phyloP scores from a whole-genome alignment of 2,888 invertebrate species.

The Caenorhabditis uteleia region DNA sequence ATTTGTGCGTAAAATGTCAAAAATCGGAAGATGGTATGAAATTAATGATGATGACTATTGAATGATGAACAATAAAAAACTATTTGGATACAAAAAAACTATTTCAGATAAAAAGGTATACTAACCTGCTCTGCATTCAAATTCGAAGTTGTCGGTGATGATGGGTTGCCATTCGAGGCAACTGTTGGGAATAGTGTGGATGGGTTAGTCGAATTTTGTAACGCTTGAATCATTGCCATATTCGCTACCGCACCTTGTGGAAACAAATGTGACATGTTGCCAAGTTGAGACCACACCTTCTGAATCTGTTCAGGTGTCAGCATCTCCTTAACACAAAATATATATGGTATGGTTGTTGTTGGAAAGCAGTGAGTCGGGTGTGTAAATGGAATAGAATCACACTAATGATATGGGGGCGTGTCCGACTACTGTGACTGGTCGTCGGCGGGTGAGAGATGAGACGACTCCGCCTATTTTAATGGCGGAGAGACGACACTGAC shows the following conservation, averaged over 20 bases:
- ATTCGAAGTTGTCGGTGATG: slow-evolving; percentile 48
- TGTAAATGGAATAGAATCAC: no score
- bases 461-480: slow-evolving; percentile 14
- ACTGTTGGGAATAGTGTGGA: background rate
- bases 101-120: slow-evolving; percentile 5
- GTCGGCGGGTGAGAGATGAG: slow-evolving; percentile 4
- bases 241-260: slow-evolving; percentile 22
- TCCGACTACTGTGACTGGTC: slow-evolving; percentile 5
- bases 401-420: slow-evolving; percentile 38
- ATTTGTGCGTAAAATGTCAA: no score
- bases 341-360: no score
- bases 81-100: no score
- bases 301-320: slow-evolving; percentile 48
- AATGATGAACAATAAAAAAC: no score
- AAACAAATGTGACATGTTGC: slow-evolving; percentile 19
- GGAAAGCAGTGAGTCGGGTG: no score
- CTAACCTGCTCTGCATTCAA: slow-evolving; percentile 49
- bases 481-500: slow-evolving; percentile 6
- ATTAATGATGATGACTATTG: no score
- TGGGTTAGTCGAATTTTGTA: background rate
- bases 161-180: slow-evolving; percentile 12
- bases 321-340: slow-evolving; percentile 34
- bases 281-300: slow-evolving; percentile 43
- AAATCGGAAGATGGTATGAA: no score
- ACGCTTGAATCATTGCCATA: slow-evolving; percentile 29